These are phyloP conservation scores for Procapra przewalskii DNA, from an alignment of 2,113 vertebrate genomes.

Conservation along the genomic window DNA sequence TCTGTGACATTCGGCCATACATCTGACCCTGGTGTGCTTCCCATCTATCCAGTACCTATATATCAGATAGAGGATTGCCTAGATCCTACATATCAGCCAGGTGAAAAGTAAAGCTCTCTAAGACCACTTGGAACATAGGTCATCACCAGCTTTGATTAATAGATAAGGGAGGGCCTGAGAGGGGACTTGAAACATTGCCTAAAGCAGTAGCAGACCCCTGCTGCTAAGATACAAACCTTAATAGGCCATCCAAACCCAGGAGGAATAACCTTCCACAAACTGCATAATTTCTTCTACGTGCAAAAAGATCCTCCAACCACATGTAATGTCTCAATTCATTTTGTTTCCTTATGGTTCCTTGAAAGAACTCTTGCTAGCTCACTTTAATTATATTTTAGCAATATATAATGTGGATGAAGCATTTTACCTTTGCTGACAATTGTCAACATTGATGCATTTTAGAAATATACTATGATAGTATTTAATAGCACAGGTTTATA, in stretches of 20 bases:
- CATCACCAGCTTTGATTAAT: not conserved
- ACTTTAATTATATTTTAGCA: not conserved
- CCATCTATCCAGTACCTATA: not conserved
- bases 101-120: not conserved
- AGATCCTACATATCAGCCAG: not conserved
- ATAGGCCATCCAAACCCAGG: not conserved
- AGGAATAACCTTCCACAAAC: not conserved
- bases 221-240: not conserved
- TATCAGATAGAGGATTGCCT: not conserved
- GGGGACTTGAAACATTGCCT: not conserved
- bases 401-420: not conserved
- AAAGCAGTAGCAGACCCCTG: not conserved
- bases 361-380: not conserved
- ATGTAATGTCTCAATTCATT: not conserved
- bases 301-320: not conserved
- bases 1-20: not conserved
- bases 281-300: not conserved
- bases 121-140: not conserved
- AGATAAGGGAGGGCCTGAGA: not conserved
- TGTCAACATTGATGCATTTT: not conserved
- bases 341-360: not conserved
- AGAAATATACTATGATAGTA: not conserved
- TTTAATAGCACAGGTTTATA: constrained; percentile 20
- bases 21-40: not conserved
- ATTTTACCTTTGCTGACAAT: constrained; percentile 17